These are phyloP conservation scores for Bhutanitis thaidina DNA, from an alignment of 2,888 invertebrate species.

Conservation along the genomic window DNA sequence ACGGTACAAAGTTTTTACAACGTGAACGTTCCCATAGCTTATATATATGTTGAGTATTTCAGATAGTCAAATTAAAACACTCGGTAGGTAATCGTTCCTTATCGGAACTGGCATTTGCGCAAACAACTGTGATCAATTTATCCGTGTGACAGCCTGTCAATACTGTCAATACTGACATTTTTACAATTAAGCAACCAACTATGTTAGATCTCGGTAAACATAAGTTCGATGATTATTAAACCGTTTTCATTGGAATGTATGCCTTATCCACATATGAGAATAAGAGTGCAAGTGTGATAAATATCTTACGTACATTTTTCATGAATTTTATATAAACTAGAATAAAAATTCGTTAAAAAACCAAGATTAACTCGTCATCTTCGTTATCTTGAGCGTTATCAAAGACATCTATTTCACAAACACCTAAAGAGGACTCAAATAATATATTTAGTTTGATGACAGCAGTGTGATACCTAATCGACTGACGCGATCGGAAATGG, in stretches of 20 bases:
- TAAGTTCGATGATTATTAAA: slow-evolving; percentile 37
- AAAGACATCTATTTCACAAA: slow-evolving; percentile 51
- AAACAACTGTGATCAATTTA: slow-evolving; percentile 76
- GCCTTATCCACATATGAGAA: slow-evolving; percentile 33
- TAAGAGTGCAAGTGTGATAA: slow-evolving; percentile 24
- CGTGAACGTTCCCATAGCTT: no score
- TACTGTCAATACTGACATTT: slow-evolving; percentile 69
- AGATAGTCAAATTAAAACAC: slow-evolving; percentile 64
- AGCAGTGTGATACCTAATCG: slow-evolving; percentile 48
- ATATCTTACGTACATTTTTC: slow-evolving; percentile 19
- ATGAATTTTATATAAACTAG: slow-evolving; percentile 48
- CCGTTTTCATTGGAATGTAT: slow-evolving; percentile 36
- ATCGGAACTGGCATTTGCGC: slow-evolving; percentile 70
- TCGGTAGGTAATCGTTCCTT: slow-evolving; percentile 57
- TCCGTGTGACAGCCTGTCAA: slow-evolving; percentile 71
- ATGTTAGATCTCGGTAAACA: slow-evolving; percentile 56
- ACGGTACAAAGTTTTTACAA: neutral
- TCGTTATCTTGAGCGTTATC: slow-evolving; percentile 66
- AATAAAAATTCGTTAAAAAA: slow-evolving; percentile 72
- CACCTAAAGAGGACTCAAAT: slow-evolving; percentile 58
- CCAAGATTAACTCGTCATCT: slow-evolving; percentile 76
- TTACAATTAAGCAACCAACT: slow-evolving; percentile 77
- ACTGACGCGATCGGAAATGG: slow-evolving; percentile 32
- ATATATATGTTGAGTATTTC: slow-evolving; percentile 1
- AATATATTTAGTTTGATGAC: slow-evolving; percentile 62